Evolutionary conservation across 2,797 vertebrate genomes (phyloP).

Genomic region (Malurus splendens): DNA sequence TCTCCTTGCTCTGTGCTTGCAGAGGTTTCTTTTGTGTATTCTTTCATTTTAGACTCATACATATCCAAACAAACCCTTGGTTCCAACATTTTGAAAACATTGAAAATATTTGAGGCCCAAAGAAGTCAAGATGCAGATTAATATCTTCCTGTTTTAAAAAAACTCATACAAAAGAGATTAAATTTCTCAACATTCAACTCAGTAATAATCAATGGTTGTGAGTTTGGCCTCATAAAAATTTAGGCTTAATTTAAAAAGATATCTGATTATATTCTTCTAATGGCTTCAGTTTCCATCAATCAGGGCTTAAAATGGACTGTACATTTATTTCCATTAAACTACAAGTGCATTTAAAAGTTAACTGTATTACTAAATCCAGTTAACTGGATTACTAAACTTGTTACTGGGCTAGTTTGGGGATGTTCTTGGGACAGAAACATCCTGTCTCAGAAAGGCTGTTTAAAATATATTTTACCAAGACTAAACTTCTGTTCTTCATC

Average conservation of each 20-base stretch:
- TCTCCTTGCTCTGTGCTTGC: neutral
- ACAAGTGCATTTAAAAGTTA: neutral
- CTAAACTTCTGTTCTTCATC: neutral
- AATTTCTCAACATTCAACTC: neutral
- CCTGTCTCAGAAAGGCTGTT: neutral
- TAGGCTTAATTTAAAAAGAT: neutral
- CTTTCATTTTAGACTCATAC: neutral
- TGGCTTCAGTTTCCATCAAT: neutral
- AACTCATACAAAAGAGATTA: neutral
- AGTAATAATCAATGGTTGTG: neutral
- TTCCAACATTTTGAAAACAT: neutral
- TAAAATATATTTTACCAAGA: neutral
- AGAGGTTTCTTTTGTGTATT: neutral
- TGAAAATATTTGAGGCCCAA: neutral
- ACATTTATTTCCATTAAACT: neutral
- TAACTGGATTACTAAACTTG: neutral
- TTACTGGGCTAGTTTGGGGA: neutral
- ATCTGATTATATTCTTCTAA: neutral
- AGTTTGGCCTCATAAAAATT: neutral
- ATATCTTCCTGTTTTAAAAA: neutral
- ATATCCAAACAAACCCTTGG: rapidly evolving
- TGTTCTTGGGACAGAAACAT: neutral
- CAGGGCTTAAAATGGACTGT: neutral
- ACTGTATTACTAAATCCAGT: neutral
- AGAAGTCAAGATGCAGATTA: neutral